Evolutionary conservation across 2,113 vertebrate species (phyloP).

Genomic region (Pluvialis apricaria): DNA sequence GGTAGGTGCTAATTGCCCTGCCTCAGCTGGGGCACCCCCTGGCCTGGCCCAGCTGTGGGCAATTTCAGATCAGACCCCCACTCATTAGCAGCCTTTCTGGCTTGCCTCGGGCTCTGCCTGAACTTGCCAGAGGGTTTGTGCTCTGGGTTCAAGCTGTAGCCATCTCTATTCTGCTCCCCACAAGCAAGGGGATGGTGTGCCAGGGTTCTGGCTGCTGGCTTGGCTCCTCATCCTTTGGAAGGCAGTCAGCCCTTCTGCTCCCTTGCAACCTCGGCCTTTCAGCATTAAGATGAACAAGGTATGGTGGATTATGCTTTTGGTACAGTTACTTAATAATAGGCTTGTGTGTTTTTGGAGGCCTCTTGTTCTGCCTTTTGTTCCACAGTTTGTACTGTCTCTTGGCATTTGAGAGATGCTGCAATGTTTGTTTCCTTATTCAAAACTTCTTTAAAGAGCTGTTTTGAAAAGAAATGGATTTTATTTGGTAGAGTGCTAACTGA

Average conservation of each 20-base stretch:
- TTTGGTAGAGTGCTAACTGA: background rate
- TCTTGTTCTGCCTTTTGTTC: background rate
- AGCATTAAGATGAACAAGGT: fast-evolving
- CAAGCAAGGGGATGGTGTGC: fast-evolving
- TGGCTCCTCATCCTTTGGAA: fast-evolving
- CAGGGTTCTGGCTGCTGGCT: fast-evolving
- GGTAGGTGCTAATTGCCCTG: background rate
- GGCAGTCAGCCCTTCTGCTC: fast-evolving
- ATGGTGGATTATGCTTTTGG: fast-evolving
- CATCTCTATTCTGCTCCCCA: fast-evolving
- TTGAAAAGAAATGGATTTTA: background rate
- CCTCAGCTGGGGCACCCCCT: background rate
- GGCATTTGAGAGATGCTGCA: background rate
- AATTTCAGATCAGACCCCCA: fast-evolving
- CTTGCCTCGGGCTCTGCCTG: fast-evolving
- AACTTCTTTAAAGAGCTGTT: background rate
- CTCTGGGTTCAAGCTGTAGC: background rate
- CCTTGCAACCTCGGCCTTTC: background rate
- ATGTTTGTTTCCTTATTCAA: background rate
- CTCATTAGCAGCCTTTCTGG: fast-evolving
- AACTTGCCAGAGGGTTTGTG: fast-evolving
- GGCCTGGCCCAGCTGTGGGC: background rate
- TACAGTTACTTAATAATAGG: fast-evolving
- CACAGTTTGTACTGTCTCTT: background rate
- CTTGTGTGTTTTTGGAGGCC: fast-evolving